A percentile compares a stretch with the other conserved stretches of the same genome.
Evolutionary conservation across 53 echinoderm and acorn worm genomes (phyloP).

Genomic region (Temnopleurus reevesii): DNA sequence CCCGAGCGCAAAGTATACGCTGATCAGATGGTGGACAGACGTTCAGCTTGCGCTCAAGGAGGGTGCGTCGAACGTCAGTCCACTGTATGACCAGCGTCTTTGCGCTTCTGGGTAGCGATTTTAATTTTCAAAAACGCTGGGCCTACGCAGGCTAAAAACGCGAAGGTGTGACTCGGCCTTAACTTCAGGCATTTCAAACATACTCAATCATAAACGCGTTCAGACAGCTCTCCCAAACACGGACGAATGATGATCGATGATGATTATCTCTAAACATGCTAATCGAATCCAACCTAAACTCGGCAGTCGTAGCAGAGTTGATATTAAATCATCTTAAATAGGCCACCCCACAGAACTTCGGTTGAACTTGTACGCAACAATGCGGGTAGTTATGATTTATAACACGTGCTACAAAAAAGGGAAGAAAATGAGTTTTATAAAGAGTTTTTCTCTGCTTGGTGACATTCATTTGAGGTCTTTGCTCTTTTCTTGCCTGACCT

Average conservation of each 20-base stretch:
- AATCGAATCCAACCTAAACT: no score
- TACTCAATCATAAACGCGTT: neutral
- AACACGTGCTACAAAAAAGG: slow-evolving; percentile 28
- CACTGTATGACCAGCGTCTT: no score
- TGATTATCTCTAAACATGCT: slow-evolving; percentile 8
- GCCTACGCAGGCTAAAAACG: no score
- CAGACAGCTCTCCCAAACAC: neutral
- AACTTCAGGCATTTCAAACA: neutral
- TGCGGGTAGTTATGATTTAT: slow-evolving; percentile 48
- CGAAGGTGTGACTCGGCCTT: no score
- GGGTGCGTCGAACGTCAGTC: no score
- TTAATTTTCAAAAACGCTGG: no score
- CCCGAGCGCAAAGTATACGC: no score
- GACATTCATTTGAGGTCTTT: slow-evolving; percentile 48
- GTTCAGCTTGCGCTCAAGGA: no score
- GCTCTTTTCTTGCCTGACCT: slow-evolving; percentile 46
- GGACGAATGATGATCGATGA: neutral
- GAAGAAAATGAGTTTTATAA: slow-evolving; percentile 18
- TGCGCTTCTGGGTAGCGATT: no score
- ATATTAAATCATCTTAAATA: neutral
- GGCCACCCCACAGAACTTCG: slow-evolving; percentile 4
- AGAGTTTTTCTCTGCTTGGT: slow-evolving; percentile 32
- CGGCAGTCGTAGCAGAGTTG: neutral
- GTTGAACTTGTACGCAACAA: slow-evolving; percentile 5
- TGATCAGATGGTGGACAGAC: no score